Conservation (phyloP, 2,113 vertebrate genomes). For the Tragelaphus imberbis region DNA sequence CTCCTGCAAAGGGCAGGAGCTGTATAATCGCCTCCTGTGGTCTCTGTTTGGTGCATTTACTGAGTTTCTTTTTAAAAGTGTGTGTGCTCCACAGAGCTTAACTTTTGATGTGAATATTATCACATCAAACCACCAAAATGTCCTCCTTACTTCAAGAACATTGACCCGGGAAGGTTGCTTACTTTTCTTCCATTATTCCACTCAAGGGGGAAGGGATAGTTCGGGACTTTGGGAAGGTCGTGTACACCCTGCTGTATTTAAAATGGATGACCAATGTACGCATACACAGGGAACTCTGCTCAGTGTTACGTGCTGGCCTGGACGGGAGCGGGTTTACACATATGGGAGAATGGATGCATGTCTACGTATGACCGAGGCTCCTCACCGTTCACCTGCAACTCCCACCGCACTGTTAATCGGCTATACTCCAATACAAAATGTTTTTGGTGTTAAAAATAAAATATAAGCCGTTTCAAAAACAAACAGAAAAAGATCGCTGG, state of each 20-base stretch:
- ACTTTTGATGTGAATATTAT: background rate
- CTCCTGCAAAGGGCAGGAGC: background rate
- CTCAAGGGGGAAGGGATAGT: background rate
- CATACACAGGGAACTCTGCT: background rate
- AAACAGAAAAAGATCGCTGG: background rate
- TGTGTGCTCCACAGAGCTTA: background rate
- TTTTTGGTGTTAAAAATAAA: background rate
- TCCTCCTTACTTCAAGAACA: background rate
- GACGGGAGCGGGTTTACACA: rapidly evolving
- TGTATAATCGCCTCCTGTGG: background rate
- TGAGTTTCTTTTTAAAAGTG: background rate
- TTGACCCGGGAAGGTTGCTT: background rate
- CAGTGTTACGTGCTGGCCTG: rapidly evolving
- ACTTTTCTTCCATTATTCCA: background rate
- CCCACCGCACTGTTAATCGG: rapidly evolving
- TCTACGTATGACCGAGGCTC: background rate
- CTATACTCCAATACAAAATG: background rate
- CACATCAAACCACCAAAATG: background rate
- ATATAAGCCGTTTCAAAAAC: background rate
- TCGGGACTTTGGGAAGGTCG: background rate
- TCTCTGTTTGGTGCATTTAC: background rate
- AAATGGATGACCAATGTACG: rapidly evolving
- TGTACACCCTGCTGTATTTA: background rate
- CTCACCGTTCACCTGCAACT: background rate
- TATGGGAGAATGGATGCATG: rapidly evolving